A percentile compares a stretch with the other conserved stretches of the same genome.
These are phyloP conservation scores for Aphaenogaster floridana DNA, from an alignment of 1,140 invertebrate genomes.

Conservation along the genomic window DNA sequence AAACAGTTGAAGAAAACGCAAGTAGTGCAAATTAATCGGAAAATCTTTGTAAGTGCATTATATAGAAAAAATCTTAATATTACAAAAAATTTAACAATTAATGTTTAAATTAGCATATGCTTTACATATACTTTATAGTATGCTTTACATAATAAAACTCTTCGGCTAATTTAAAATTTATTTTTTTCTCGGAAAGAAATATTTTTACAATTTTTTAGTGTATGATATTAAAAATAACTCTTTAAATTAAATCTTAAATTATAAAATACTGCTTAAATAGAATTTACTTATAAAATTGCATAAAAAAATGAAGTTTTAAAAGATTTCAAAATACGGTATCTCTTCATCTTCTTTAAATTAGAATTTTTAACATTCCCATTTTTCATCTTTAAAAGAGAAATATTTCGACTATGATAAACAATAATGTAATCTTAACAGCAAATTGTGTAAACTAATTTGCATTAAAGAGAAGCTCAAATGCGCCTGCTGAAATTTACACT, in stretches of 20 bases:
- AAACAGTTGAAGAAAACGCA: not conserved
- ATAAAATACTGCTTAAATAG: not conserved
- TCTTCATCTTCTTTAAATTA: not conserved
- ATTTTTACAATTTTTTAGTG: not conserved
- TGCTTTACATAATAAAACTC: not conserved
- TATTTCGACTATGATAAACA: not conserved
- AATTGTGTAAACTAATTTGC: not conserved
- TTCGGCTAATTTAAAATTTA: not conserved
- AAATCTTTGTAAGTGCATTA: constrained; percentile 9
- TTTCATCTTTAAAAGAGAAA: not conserved
- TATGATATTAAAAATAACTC: not conserved
- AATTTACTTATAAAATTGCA: not conserved
- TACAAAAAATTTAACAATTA: not conserved
- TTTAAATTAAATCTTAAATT: not conserved
- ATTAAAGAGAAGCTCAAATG: constrained; percentile 24
- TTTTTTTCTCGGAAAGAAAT: not conserved
- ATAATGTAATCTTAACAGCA: constrained; percentile 8
- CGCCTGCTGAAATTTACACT: constrained; percentile 32
- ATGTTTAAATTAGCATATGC: not conserved
- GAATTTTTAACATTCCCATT: not conserved
- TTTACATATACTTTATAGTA: not conserved
- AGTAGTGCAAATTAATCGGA: not conserved
- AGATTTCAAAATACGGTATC: not conserved
- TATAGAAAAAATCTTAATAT: not conserved
- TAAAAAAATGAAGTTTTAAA: not conserved